Evolutionary conservation across 2,113 vertebrate genomes (phyloP).

Genomic region (Podarcis raffonei): DNA sequence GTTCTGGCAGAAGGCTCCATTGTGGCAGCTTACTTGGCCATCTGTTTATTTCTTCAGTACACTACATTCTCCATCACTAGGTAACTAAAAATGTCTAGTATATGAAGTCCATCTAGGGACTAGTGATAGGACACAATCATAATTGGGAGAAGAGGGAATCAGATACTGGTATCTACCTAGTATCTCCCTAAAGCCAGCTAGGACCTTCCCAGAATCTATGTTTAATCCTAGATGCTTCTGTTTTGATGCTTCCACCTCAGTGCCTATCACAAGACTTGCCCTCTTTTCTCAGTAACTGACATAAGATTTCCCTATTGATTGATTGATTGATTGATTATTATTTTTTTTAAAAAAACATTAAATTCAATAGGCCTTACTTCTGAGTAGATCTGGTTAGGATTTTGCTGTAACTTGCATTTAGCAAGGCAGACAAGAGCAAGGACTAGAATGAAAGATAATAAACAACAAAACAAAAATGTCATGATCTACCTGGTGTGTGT

Average conservation of each 20-base stretch:
- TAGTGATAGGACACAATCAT: not conserved
- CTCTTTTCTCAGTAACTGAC: not conserved
- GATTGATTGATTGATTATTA: no score
- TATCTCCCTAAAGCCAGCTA: not conserved
- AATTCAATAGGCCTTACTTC: no score
- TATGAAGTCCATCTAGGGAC: not conserved
- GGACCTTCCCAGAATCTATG: not conserved
- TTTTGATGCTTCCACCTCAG: not conserved
- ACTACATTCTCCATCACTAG: not conserved
- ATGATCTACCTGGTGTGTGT: no score
- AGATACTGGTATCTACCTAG: not conserved
- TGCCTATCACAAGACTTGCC: not conserved
- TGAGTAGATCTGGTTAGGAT: no score
- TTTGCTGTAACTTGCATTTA: no score
- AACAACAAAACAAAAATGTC: no score
- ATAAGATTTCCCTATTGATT: no score
- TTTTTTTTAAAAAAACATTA: not conserved
- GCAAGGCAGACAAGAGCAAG: no score
- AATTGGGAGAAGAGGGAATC: not conserved
- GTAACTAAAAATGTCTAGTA: not conserved
- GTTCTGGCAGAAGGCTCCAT: not conserved
- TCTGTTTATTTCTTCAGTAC: not conserved
- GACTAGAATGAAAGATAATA: no score
- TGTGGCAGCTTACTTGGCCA: not conserved
- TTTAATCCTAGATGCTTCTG: not conserved